Evolutionary conservation across 2,888 invertebrate genomes (phyloP).

Genomic region (Drosophila ustulata): DNA sequence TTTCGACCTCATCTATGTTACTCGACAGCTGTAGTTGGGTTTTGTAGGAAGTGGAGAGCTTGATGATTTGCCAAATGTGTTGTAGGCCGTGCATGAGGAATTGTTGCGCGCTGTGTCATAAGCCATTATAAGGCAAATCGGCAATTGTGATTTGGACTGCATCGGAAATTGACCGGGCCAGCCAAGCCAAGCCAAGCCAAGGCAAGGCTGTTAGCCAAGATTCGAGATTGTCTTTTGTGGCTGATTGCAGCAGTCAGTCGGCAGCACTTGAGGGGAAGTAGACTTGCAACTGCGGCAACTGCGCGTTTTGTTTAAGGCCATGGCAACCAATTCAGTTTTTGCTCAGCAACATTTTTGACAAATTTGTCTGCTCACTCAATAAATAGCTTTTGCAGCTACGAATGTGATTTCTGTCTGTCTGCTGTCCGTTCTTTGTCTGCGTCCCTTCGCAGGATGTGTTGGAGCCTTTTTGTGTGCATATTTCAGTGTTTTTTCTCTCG

Average conservation of each 20-base stretch:
- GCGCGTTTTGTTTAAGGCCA: slow-evolving; percentile 26
- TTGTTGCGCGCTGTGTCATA: slow-evolving; percentile 55
- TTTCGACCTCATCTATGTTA: slow-evolving; percentile 5
- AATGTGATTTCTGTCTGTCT: slow-evolving; percentile 35
- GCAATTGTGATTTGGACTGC: slow-evolving; percentile 32
- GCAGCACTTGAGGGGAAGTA: slow-evolving; percentile 10
- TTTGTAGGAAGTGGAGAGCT: slow-evolving; percentile 25
- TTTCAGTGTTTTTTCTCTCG: slow-evolving; percentile 33
- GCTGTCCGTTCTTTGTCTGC: neutral
- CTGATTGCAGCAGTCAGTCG: slow-evolving; percentile 10
- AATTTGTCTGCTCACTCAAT: slow-evolving; percentile 36
- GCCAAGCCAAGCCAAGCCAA: slow-evolving; percentile 41
- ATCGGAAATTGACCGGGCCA: slow-evolving; percentile 27
- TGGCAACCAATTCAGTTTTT: slow-evolving; percentile 1
- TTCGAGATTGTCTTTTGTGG: slow-evolving; percentile 4
- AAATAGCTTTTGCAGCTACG: slow-evolving; percentile 37
- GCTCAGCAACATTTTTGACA: slow-evolving; percentile 30
- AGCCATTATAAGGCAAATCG: slow-evolving; percentile 46
- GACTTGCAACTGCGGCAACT: slow-evolving; percentile 5
- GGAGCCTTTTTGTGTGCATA: slow-evolving; percentile 16
- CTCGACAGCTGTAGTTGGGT: slow-evolving; percentile 1
- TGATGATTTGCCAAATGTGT: slow-evolving; percentile 44
- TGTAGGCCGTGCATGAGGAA: slow-evolving; percentile 19
- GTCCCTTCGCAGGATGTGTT: slow-evolving; percentile 18
- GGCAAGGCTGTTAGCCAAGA: slow-evolving; percentile 59